phyloP scores from a whole-genome alignment of 2,113 vertebrate species.

The Muntiacus muntjak region DNA sequence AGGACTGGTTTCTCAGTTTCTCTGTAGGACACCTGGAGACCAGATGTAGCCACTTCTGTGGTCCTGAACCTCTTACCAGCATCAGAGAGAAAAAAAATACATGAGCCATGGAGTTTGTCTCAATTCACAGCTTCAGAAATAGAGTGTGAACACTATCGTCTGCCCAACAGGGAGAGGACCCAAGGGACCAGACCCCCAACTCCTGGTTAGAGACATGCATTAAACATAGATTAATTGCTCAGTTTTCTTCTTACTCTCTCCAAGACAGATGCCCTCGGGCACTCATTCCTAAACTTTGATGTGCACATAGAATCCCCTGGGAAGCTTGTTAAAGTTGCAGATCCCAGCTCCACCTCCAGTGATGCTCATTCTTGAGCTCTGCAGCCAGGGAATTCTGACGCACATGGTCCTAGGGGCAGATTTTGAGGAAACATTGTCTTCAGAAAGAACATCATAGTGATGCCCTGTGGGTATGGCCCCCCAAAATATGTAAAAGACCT shows the following conservation, averaged over 20 bases:
- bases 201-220: background rate
- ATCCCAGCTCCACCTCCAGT: background rate
- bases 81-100: background rate
- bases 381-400: background rate
- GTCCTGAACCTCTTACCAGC: background rate
- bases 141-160: background rate
- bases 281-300: background rate
- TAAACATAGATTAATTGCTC: background rate
- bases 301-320: background rate
- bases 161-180: background rate
- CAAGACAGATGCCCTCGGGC: background rate
- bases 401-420: background rate
- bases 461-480: background rate
- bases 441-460: background rate
- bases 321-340: slow-evolving; percentile 21
- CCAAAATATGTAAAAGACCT: background rate
- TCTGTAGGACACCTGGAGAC: background rate
- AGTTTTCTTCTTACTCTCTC: background rate
- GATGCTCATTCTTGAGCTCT: background rate
- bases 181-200: background rate
- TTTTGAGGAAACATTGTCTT: background rate
- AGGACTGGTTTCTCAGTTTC: background rate
- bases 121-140: background rate
- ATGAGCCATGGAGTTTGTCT: background rate
- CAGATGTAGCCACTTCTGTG: background rate